A percentile compares a stretch with the other conserved stretches of the same genome.
phyloP scores from a whole-genome alignment of 2,888 invertebrate species.

The Pyralis farinalis region DNA sequence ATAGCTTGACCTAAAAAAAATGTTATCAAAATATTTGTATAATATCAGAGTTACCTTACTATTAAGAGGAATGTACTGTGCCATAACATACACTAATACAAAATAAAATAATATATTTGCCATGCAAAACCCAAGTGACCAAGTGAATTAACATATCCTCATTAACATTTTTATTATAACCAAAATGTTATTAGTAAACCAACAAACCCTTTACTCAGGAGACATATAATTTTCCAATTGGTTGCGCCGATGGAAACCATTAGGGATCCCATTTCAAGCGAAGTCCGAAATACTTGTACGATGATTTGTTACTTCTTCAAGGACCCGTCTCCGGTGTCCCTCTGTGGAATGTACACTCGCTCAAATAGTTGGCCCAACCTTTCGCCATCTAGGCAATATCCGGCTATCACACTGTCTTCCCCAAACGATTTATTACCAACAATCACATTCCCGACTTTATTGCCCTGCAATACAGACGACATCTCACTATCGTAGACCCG shows the following conservation, averaged over 20 bases:
- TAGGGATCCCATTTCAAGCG: slow-evolving; percentile 11
- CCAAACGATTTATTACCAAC: slow-evolving; percentile 43
- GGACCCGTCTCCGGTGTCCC: slow-evolving; percentile 40
- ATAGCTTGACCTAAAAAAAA: too few species aligned
- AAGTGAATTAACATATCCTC: too few species aligned
- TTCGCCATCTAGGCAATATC: slow-evolving; percentile 56
- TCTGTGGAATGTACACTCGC: slow-evolving; percentile 61
- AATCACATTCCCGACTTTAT: slow-evolving; percentile 40
- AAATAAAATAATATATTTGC: too few species aligned
- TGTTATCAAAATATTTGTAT: too few species aligned
- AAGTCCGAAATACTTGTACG: slow-evolving; percentile 16
- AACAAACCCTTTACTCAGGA: slow-evolving; percentile 9
- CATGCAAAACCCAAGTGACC: too few species aligned
- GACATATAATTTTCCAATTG: background rate
- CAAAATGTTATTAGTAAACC: slow-evolving; percentile 3
- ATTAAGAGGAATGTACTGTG: too few species aligned
- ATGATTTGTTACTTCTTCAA: slow-evolving; percentile 28
- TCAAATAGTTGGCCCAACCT: slow-evolving; percentile 60
- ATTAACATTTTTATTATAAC: too few species aligned
- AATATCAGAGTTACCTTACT: too few species aligned
- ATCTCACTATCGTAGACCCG: slow-evolving; percentile 43
- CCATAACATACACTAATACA: too few species aligned
- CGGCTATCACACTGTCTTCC: slow-evolving; percentile 41
- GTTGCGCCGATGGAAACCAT: slow-evolving; percentile 7
- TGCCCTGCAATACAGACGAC: slow-evolving; percentile 37